Evolutionary conservation across 2,888 invertebrate genomes (phyloP), one percentile per base, ranked within the genome.

Genomic region (Thecophora atra): DNA sequence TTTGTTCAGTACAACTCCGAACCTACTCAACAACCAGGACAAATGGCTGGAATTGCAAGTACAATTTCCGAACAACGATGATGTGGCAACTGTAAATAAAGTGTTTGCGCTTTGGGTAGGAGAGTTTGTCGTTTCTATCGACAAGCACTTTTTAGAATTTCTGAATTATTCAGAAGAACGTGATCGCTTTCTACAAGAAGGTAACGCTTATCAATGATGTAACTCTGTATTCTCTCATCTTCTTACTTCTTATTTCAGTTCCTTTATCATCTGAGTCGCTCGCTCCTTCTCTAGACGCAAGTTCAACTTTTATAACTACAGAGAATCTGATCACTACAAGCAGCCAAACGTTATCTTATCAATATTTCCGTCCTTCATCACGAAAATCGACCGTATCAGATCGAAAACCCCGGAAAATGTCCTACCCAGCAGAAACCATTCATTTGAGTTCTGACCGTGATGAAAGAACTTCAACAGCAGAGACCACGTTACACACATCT

Each of bases 391-490:
- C 77, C 30, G 75, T 75, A 0, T 76, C 79, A 13, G 77, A 78
- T 28, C 75, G 77, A 44, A 37, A 24, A 21, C 28, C 70, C 13
- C 81, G 84, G 15, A 84, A 81, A 74, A 76, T 82, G 19, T 81
- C 82, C 2, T 79, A 82, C 28, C 85, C 86, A 0, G 84, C 82
- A 66, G 86, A 86, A 76, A 86, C 87, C 0, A 79, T 87, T 64
- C 87, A 87, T 67, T 80, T 82, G 2, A 87, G 87, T 65, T 87
- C 87, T 0, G 87, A 87, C 56, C 83, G 84, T 1, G 87, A 85
- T 56, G 85, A 86, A 54, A 82, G 81, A 73, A 51, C 52, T 15
- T 42, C 47, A 5, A 24, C 60, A 2, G 1, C 30, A 63, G 72
- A 42, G 64, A 73, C 60, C 47, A 44, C 58, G 37, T 30, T 66